Evolutionary conservation across 2,888 invertebrate species (phyloP).

Genomic region (Drosophila incognita): DNA sequence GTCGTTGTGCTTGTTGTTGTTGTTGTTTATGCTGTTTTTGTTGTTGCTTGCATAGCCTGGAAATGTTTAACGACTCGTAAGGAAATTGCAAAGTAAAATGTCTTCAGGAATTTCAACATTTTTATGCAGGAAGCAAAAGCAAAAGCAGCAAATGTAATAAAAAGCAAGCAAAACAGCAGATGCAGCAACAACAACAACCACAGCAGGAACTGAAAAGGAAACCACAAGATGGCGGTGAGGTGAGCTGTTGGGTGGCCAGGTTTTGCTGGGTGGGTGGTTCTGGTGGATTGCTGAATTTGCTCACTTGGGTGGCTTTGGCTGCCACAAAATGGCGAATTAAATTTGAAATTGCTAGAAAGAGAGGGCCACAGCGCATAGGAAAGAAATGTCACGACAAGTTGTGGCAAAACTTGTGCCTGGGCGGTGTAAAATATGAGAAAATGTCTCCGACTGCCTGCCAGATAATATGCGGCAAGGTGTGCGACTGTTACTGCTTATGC

Average conservation of each 20-base stretch:
- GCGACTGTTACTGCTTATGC: constrained; percentile 70
- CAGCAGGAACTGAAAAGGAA: constrained; percentile 38
- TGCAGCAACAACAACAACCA: constrained; percentile 21
- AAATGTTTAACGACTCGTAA: constrained; percentile 84
- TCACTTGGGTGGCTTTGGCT: constrained; percentile 55
- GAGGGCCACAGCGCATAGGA: constrained; percentile 9
- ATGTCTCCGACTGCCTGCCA: constrained; percentile 45
- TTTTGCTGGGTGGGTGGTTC: constrained; percentile 12
- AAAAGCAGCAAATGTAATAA: constrained; percentile 62
- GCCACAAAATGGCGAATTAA: constrained; percentile 77
- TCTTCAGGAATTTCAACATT: constrained; percentile 78
- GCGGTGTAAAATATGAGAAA: constrained; percentile 76
- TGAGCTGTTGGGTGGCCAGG: constrained; percentile 25
- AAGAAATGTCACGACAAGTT: constrained; percentile 70
- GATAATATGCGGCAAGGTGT: constrained; percentile 66
- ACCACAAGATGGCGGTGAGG: constrained; percentile 71
- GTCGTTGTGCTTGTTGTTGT: constrained; percentile 32
- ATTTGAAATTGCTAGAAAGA: constrained; percentile 71
- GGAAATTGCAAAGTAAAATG: constrained; percentile 83
- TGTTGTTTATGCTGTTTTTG: constrained; percentile 17
- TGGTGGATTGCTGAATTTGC: constrained; percentile 42
- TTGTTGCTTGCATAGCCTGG: constrained; percentile 66
- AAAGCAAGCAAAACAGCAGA: constrained; percentile 55
- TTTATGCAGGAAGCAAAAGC: constrained; percentile 62
- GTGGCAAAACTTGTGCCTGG: constrained; percentile 71